Conservation (phyloP, 1,140 invertebrate genomes). For the Belonocnema kinseyi region DNA sequence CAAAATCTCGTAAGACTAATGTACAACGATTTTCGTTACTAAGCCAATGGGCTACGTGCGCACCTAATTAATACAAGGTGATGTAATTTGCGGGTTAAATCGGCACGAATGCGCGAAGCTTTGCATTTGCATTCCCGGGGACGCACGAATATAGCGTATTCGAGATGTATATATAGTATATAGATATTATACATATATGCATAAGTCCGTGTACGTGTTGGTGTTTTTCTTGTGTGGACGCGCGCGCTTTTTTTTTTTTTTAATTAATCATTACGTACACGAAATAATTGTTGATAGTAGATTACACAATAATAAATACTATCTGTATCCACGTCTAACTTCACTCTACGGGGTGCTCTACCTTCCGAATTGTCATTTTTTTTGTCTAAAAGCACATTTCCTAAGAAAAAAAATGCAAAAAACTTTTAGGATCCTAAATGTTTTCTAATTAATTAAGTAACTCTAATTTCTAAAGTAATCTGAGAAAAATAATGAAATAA, state of each 20-base stretch:
- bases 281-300: conserved; percentile 76
- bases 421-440: background rate
- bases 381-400: conserved; percentile 39
- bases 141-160: conserved; percentile 69
- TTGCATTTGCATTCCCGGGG: conserved; percentile 71
- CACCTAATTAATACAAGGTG: conserved; percentile 48
- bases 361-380: conserved; percentile 39
- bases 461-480: too few species aligned
- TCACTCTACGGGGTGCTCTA: conserved; percentile 32
- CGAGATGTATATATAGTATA: conserved; percentile 65
- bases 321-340: conserved; percentile 54
- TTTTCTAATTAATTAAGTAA: too few species aligned
- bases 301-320: conserved; percentile 78
- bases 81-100: conserved; percentile 51
- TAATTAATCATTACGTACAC: conserved; percentile 63
- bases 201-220: conserved; percentile 66
- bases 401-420: background rate
- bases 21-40: conserved; percentile 5
- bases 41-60: conserved; percentile 43
- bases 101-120: conserved; percentile 64
- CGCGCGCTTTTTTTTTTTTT: background rate
- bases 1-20: conserved; percentile 50
- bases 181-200: conserved; percentile 69
- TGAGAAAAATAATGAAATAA: too few species aligned
- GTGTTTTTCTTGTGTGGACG: conserved; percentile 20